Percentiles rank a stretch among this genome's conserved stretches.
These are phyloP conservation scores for Aporophyla lueneburgensis DNA, from an alignment of 2,888 invertebrate genomes.

Conservation along the genomic window DNA sequence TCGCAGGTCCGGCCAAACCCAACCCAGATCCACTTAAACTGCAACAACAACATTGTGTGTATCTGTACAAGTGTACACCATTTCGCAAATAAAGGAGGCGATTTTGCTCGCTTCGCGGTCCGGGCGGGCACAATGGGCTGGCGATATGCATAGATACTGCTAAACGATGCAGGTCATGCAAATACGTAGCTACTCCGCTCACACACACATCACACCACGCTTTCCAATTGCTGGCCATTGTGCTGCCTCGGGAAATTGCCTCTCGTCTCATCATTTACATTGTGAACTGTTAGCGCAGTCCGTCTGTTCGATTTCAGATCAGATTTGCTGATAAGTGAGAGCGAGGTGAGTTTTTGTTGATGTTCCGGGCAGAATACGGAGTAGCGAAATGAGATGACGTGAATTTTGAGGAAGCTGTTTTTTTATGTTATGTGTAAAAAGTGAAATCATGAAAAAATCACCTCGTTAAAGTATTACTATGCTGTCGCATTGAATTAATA, in stretches of 20 bases:
- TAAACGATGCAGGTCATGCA: conserved; percentile 82
- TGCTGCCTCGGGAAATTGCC: conserved; percentile 67
- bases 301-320: conserved; percentile 58
- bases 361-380: conserved; percentile 15
- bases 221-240: conserved; percentile 79
- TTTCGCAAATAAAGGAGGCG: conserved; percentile 85
- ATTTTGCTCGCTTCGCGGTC: conserved; percentile 87
- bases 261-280: conserved; percentile 68
- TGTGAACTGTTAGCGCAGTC: conserved; percentile 55
- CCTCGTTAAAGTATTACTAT: not conserved
- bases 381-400: conserved; percentile 11
- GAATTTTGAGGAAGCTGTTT: conserved; percentile 26
- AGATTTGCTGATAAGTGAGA: conserved; percentile 46
- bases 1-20: conserved; percentile 58
- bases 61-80: conserved; percentile 73
- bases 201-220: conserved; percentile 77
- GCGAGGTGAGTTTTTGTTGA: conserved; percentile 45
- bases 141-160: conserved; percentile 88
- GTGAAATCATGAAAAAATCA: not conserved
- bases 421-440: not conserved
- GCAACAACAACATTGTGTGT: conserved; percentile 69
- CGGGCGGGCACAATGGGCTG: conserved; percentile 86
- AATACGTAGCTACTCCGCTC: conserved; percentile 77
- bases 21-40: conserved; percentile 62
- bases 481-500: not conserved